phyloP scores from a whole-genome alignment of 2,888 invertebrate species.

The Conus canariensis region DNA sequence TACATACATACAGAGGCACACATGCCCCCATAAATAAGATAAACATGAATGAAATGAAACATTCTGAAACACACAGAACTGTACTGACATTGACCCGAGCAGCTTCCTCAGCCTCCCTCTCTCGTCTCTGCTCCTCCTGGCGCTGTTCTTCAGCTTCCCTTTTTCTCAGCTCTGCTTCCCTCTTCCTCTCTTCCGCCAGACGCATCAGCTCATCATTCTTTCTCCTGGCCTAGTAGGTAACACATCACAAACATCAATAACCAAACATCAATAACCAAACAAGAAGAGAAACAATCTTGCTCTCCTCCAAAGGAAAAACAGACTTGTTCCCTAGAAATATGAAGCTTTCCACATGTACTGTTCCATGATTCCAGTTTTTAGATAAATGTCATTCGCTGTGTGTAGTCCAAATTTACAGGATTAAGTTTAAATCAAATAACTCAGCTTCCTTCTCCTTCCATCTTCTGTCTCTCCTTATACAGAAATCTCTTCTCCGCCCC shows the following conservation, averaged over 20 bases:
- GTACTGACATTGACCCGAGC: background rate
- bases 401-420: too few relatives aligned
- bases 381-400: too few relatives aligned
- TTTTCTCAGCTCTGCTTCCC: conserved; percentile 59
- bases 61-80: background rate
- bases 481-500: too few relatives aligned
- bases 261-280: background rate
- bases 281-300: background rate
- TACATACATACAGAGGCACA: too few relatives aligned
- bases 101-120: conserved; percentile 71
- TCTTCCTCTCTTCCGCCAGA: conserved; percentile 67
- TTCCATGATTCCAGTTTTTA: too few relatives aligned
- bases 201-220: conserved; percentile 68
- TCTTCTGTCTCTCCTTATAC: too few relatives aligned
- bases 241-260: background rate
- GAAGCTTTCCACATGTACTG: too few relatives aligned
- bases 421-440: too few relatives aligned
- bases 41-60: background rate
- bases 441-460: too few relatives aligned
- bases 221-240: conserved; percentile 54
- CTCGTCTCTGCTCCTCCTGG: conserved; percentile 67
- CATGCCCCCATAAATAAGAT: background rate
- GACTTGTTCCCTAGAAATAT: too few relatives aligned
- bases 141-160: conserved; percentile 61
- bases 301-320: too few relatives aligned